Evolutionary conservation across 1,140 invertebrate species (phyloP).

Genomic region (Melipona quadrifasciata): DNA sequence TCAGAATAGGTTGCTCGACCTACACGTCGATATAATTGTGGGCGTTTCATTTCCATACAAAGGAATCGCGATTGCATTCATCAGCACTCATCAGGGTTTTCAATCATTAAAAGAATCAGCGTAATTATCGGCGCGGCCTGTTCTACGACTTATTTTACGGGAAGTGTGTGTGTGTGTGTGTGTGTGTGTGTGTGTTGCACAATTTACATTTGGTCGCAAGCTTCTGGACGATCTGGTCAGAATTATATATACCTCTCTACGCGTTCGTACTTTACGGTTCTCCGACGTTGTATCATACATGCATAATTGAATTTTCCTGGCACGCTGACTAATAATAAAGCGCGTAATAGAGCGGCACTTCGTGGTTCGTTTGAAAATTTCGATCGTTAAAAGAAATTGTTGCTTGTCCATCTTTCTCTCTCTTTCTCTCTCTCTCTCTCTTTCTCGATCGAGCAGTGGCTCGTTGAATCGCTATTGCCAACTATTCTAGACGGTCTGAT

Average conservation of each 20-base stretch:
- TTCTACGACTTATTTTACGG: constrained; percentile 1
- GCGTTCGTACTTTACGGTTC: neutral
- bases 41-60: constrained; percentile 59
- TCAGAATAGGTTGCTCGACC: neutral
- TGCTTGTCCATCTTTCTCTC: constrained; percentile 45
- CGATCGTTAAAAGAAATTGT: constrained; percentile 65
- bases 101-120: constrained; percentile 44
- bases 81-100: constrained; percentile 8
- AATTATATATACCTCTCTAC: neutral
- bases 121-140: constrained; percentile 32
- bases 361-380: constrained; percentile 69
- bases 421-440: neutral
- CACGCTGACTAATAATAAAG: neutral
- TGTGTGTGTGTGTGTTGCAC: constrained; percentile 14
- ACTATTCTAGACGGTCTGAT: constrained; percentile 53
- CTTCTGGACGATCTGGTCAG: neutral
- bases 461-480: constrained; percentile 54
- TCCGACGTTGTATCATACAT: neutral
- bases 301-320: constrained; percentile 36
- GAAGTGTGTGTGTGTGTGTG: neutral
- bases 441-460: constrained; percentile 36
- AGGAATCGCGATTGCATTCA: constrained; percentile 43
- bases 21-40: constrained; percentile 6
- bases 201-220: constrained; percentile 25
- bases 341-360: constrained; percentile 68